Conservation (phyloP, 2,797 vertebrate genomes). For the Allobates femoralis region DNA sequence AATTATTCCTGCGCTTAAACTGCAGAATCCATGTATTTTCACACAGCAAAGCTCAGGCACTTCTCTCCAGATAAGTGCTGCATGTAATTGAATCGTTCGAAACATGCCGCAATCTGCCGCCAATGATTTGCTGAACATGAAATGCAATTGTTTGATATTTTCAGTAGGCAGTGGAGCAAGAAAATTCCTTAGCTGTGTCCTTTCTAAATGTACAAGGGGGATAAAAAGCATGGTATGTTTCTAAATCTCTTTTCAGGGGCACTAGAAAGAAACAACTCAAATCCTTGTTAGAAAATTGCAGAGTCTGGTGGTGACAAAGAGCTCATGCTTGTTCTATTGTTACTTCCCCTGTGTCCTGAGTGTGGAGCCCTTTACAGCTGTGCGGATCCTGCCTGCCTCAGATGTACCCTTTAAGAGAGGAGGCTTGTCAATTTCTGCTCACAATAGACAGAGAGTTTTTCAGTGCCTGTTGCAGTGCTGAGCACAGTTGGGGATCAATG, state of each 20-base stretch:
- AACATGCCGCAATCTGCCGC: conserved; percentile 67
- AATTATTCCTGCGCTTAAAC: conserved; percentile 56
- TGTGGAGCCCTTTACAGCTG: conserved; percentile 84
- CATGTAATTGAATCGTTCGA: conserved; percentile 72
- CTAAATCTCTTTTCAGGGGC: conserved; percentile 82
- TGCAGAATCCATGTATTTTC: conserved; percentile 66
- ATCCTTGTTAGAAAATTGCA: conserved; percentile 87
- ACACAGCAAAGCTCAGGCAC: conserved; percentile 66
- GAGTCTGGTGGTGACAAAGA: conserved; percentile 84
- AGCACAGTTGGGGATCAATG: conserved; percentile 84
- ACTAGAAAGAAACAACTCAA: conserved; percentile 83
- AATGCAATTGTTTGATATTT: conserved; percentile 81
- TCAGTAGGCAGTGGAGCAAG: conserved; percentile 73
- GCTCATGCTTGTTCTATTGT: conserved; percentile 83
- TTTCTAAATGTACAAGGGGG: conserved; percentile 76
- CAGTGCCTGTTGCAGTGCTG: conserved; percentile 78
- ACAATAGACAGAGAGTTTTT: conserved; percentile 82
- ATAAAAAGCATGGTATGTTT: conserved; percentile 82
- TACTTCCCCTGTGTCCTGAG: conserved; percentile 72
- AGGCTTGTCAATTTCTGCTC: conserved; percentile 82
- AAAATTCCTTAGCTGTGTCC: conserved; percentile 84
- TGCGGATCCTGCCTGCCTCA: conserved; percentile 79
- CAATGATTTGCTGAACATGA: conserved; percentile 73
- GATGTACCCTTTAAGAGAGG: conserved; percentile 81
- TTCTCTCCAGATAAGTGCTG: conserved; percentile 72